Percentiles rank a stretch among this genome's conserved stretches.
Evolutionary conservation across 2,888 invertebrate species (phyloP).

Genomic region (Tiliacea aurago): DNA sequence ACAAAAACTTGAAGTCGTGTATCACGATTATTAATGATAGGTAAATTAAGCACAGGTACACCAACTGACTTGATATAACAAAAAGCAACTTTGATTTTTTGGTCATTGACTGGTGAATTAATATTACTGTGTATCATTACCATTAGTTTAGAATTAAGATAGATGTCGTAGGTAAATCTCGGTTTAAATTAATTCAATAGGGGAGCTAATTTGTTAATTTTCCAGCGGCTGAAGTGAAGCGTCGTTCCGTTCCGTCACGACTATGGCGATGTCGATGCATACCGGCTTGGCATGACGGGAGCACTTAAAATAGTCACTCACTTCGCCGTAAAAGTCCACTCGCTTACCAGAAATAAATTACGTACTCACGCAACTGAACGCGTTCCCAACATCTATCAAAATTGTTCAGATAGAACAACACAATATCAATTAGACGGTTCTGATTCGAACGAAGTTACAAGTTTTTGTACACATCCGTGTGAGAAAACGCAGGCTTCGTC

Average conservation of each 20-base stretch:
- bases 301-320: conserved; percentile 76
- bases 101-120: conserved; percentile 33
- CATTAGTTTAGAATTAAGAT: conserved; percentile 38
- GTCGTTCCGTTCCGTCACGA: conserved; percentile 71
- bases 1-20: conserved; percentile 48
- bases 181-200: conserved; percentile 70
- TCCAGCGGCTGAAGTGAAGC: conserved; percentile 68
- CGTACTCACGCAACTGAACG: conserved; percentile 53
- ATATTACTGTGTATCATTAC: conserved; percentile 36
- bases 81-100: conserved; percentile 20
- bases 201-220: conserved; percentile 81
- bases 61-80: conserved; percentile 16
- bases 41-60: conserved; percentile 31
- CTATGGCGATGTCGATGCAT: conserved; percentile 43
- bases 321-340: conserved; percentile 74
- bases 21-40: conserved; percentile 56
- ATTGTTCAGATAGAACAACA: conserved; percentile 39
- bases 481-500: conserved; percentile 35
- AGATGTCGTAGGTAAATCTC: conserved; percentile 68
- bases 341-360: conserved; percentile 72
- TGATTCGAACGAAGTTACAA: conserved; percentile 35
- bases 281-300: conserved; percentile 65
- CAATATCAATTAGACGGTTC: conserved; percentile 37
- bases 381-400: conserved; percentile 49
- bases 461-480: conserved; percentile 35